Evolutionary conservation across 2,797 vertebrate genomes (phyloP).

Genomic region (Pangasius larnaudii): DNA sequence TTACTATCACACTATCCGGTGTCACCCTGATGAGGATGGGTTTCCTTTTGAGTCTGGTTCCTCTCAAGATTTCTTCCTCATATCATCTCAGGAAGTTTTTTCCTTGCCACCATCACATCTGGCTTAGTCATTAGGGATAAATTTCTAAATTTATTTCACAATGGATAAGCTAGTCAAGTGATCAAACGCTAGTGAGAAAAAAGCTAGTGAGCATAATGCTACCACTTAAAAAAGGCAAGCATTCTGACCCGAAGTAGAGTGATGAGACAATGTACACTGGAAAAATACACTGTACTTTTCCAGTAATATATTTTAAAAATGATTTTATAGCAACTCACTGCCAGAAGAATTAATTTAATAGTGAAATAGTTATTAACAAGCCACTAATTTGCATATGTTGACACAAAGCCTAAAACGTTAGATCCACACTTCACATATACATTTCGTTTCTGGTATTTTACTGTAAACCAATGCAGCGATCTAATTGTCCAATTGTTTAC

Average conservation of each 20-base stretch:
- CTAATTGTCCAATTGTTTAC: neutral
- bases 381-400: neutral
- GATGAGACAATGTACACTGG: neutral
- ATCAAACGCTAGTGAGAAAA: neutral
- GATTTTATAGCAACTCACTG: no score
- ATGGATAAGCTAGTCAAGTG: neutral
- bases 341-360: no score
- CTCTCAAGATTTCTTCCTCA: no score
- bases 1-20: no score
- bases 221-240: neutral
- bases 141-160: neutral
- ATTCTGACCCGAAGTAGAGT: neutral
- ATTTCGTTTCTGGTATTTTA: neutral
- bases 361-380: neutral
- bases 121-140: no score
- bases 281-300: no score
- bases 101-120: no score
- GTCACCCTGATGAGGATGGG: no score
- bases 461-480: neutral
- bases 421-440: neutral
- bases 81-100: no score
- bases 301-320: no score
- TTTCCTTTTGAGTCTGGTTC: no score
- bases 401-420: neutral
- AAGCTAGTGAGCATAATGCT: neutral